Base-by-base conservation (phyloP, 2,888 invertebrate genomes). In the Axea sp. region DNA sequence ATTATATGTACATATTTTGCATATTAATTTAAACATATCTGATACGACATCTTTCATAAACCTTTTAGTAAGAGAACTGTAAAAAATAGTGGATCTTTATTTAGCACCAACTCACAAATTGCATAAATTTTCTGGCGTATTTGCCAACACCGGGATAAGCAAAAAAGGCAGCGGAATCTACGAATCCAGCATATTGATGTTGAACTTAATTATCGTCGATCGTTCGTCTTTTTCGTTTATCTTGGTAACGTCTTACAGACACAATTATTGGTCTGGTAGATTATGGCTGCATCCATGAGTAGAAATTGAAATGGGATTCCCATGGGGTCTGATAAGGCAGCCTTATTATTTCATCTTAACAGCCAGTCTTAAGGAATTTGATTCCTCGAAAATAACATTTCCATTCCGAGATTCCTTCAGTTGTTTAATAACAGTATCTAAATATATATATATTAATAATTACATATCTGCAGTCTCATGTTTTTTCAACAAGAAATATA, bases 201-300 rank as follows among this genome's bases (percentile, higher is more conserved):
- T 43, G 41, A 59, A 59, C 39, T 45, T 41, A 68, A 68, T 68
- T 59, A 68, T 33, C 39, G 67, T 57, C 57, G 33, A 67, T 59
- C 43, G 59, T 68, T 49, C 43, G 49, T 57, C 47, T 59, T 59
- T 68, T 51, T 51, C 22, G 17, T 43, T 68, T 68, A 68, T 59
- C 51, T 57, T 17, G n/a, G 33, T 55, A 8, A 12, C 28, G 9
- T 35, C 19, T 8, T 30, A 31, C 31, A 47, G 39, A 12, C 12
- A 17, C 22, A 68, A 59, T 59, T 68, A 68, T 49, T 55, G 55
- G 51, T 35, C 15, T 9, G n/a, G 45, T 33, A 59, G 59, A 49
- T 43, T 51, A 39, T 22, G 22, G 7, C 8, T 53, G 7, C 15
- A 43, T 33, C 49, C n/a, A n/a, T 39, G 47, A 49, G 17, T 57